Conservation (phyloP, 2,797 vertebrate genomes). For the Sebastes melanostomus region DNA sequence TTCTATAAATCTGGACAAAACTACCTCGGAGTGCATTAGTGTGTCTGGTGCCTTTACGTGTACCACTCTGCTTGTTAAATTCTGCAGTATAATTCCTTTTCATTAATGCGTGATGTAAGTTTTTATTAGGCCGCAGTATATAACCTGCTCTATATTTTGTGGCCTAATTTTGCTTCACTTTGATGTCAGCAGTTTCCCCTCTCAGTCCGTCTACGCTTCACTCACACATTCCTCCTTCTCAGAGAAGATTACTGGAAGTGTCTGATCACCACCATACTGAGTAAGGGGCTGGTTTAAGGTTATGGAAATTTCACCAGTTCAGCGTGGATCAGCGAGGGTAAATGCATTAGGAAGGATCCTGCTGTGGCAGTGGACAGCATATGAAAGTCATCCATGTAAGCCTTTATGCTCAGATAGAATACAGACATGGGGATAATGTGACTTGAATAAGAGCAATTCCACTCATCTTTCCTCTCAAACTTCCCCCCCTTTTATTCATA, state of each 20-base stretch:
- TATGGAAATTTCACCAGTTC: slow-evolving; percentile 17
- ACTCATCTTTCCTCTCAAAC: slow-evolving; percentile 19
- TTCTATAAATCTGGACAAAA: neutral
- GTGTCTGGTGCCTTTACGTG: neutral
- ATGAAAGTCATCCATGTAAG: slow-evolving; percentile 45
- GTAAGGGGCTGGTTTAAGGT: slow-evolving; percentile 20
- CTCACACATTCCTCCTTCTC: slow-evolving; percentile 9
- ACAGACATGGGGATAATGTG: slow-evolving; percentile 55
- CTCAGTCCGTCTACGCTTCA: slow-evolving; percentile 36
- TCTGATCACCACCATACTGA: slow-evolving; percentile 20
- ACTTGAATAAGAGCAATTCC: slow-evolving; percentile 32
- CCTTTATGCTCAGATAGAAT: slow-evolving; percentile 55
- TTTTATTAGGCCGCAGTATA: slow-evolving; percentile 9
- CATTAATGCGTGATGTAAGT: neutral
- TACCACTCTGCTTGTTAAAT: neutral
- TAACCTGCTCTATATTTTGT: slow-evolving; percentile 35
- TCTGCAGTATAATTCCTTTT: neutral
- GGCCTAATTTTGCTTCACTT: slow-evolving; percentile 52
- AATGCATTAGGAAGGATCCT: slow-evolving; percentile 43
- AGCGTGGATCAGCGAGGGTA: slow-evolving; percentile 28
- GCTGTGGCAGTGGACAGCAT: slow-evolving; percentile 12
- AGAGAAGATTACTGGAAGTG: slow-evolving; percentile 32
- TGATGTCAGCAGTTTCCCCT: slow-evolving; percentile 51
- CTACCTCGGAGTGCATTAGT: neutral
- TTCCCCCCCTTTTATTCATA: slow-evolving; percentile 9